Conservation (phyloP, 2,113 vertebrate genomes). For the Eclectus roratus region DNA sequence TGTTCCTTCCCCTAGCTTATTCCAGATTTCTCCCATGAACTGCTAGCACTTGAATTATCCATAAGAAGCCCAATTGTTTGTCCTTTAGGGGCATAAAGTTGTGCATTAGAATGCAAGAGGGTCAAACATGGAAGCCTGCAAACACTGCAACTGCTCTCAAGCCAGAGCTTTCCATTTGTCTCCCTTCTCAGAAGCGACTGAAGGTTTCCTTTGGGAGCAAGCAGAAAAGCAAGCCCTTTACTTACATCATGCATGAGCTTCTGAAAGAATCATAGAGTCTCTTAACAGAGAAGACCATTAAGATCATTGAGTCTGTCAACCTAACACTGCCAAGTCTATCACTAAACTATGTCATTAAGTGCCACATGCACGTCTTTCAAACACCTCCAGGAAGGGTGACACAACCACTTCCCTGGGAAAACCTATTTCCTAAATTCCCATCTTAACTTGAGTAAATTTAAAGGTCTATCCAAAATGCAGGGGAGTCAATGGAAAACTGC, state of each 20-base stretch:
- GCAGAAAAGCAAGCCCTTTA: not conserved
- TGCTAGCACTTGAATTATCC: slow-evolving; percentile 43
- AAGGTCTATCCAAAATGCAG: not conserved
- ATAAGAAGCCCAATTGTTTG: not conserved
- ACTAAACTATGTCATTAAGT: not conserved
- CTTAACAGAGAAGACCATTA: not conserved
- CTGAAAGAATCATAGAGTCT: not conserved
- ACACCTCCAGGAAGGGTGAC: not conserved
- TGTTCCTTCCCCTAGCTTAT: not conserved
- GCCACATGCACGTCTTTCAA: not conserved
- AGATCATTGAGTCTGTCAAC: not conserved
- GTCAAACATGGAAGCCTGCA: not conserved
- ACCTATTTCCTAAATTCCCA: not conserved
- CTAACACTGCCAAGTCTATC: not conserved
- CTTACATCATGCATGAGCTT: not conserved
- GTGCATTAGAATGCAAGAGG: not conserved
- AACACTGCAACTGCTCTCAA: not conserved
- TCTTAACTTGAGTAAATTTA: not conserved
- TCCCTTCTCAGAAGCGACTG: not conserved
- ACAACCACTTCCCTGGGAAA: not conserved
- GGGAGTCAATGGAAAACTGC: not conserved
- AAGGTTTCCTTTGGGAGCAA: not conserved
- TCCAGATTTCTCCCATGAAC: not conserved
- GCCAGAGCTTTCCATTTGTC: not conserved
- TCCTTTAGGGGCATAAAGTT: not conserved